A percentile compares a stretch with the other conserved stretches of the same genome.
Evolutionary conservation across 2,113 vertebrate species (phyloP).

Genomic region (Boleophthalmus pectinirostris): DNA sequence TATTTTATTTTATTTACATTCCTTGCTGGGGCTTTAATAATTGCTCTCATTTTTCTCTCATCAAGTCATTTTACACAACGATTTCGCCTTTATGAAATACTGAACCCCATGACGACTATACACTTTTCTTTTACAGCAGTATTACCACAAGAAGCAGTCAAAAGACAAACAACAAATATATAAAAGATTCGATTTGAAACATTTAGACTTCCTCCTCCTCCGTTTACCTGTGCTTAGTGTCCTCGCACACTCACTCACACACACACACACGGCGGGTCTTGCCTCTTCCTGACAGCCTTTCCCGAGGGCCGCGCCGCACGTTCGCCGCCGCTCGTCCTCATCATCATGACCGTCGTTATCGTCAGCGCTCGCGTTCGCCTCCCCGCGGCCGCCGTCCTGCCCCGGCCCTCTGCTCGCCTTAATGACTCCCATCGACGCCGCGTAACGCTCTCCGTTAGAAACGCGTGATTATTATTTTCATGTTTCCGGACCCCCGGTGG

Average conservation of each 20-base stretch:
- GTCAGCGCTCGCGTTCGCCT: slow-evolving; percentile 28
- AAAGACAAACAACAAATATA: not conserved
- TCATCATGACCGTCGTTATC: slow-evolving; percentile 59
- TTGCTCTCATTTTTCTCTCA: too few relatives aligned
- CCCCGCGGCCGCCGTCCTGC: slow-evolving; percentile 45
- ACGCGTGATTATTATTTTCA: slow-evolving; percentile 73
- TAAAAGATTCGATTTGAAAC: not conserved
- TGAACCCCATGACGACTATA: too few relatives aligned
- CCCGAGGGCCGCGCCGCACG: slow-evolving; percentile 51
- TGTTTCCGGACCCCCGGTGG: slow-evolving; percentile 54
- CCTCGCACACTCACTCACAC: slow-evolving; percentile 5
- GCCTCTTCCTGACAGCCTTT: slow-evolving; percentile 68
- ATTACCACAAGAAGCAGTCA: too few relatives aligned
- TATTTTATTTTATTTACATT: too few relatives aligned
- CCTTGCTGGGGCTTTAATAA: too few relatives aligned
- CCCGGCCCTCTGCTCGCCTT: slow-evolving; percentile 37
- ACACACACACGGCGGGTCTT: slow-evolving; percentile 41
- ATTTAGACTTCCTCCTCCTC: not conserved
- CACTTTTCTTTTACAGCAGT: too few relatives aligned
- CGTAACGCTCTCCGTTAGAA: slow-evolving; percentile 42
- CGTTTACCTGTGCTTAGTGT: not conserved
- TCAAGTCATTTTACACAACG: too few relatives aligned
- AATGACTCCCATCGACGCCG: slow-evolving; percentile 71
- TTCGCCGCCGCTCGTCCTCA: slow-evolving; percentile 16
- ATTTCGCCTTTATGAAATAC: too few relatives aligned